These are phyloP conservation scores for Halictus ligatus DNA, from an alignment of 2,888 invertebrate genomes.

Conservation along the genomic window DNA sequence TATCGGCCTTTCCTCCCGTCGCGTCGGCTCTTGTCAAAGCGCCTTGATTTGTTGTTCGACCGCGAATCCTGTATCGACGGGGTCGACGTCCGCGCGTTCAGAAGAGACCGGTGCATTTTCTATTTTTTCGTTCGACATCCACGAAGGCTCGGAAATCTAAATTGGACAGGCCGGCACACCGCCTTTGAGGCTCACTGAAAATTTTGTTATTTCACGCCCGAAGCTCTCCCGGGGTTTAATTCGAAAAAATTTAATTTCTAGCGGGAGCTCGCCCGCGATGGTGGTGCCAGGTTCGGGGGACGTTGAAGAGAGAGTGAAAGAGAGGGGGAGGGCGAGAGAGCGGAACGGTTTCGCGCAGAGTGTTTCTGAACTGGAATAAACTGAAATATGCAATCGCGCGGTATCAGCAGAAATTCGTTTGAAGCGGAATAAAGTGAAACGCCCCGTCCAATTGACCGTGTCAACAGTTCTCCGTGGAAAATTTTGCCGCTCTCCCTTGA, in stretches of 20 bases:
- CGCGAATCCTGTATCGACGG: background rate
- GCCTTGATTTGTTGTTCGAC: constrained; percentile 26
- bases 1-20: constrained; percentile 30
- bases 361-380: constrained; percentile 17
- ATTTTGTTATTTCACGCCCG: constrained; percentile 24
- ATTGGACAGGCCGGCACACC: constrained; percentile 15
- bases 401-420: constrained; percentile 12
- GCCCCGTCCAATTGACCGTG: constrained; percentile 3
- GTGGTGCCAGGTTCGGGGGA: background rate
- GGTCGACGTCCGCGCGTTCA: background rate
- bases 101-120: background rate
- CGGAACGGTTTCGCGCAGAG: background rate
- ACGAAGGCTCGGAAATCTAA: background rate
- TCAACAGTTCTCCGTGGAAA: background rate
- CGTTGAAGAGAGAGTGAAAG: background rate
- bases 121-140: background rate
- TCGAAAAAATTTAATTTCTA: constrained; percentile 39
- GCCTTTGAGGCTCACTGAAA: constrained; percentile 19
- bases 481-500: background rate
- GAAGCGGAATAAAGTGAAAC: background rate
- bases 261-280: background rate
- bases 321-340: background rate
- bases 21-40: constrained; percentile 4
- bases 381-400: constrained; percentile 30
- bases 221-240: constrained; percentile 15